A percentile compares a stretch with the other conserved stretches of the same genome.
Evolutionary conservation across 2,113 vertebrate species (phyloP).

Genomic region (Seriola quinqueradiata): DNA sequence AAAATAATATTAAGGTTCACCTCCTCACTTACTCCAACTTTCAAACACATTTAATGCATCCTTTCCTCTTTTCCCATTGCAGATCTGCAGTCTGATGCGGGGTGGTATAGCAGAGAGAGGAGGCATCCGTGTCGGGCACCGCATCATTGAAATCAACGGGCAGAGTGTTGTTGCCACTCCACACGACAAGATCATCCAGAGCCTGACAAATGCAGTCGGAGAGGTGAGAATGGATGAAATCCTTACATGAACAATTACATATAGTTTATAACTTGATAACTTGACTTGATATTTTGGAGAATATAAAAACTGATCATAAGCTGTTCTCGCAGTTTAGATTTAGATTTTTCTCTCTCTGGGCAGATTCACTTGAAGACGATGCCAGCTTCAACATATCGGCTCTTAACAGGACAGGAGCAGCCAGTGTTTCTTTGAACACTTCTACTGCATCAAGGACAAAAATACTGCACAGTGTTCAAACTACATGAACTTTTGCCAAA

Average conservation of each 20-base stretch:
- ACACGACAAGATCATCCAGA: constrained; percentile 93
- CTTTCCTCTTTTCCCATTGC: not conserved
- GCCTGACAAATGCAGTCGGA: constrained; percentile 89
- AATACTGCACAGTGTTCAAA: constrained; percentile 47
- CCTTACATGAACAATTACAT: not conserved
- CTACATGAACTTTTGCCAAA: constrained; percentile 60
- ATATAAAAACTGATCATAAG: not conserved
- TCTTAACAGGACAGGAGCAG: constrained; percentile 96
- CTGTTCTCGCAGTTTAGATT: not conserved
- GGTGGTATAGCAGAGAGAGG: constrained; percentile 96
- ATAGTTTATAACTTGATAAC: not conserved
- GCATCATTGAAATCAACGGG: constrained; percentile 98
- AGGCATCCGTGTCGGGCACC: constrained; percentile 94
- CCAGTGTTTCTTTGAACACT: constrained; percentile 89
- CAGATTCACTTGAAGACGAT: constrained; percentile 98
- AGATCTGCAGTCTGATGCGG: constrained; percentile 98
- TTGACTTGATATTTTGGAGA: too few relatives aligned
- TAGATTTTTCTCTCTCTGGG: not conserved
- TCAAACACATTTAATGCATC: not conserved
- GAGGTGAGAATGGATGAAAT: constrained; percentile 84
- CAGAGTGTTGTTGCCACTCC: constrained; percentile 95
- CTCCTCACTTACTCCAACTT: not conserved
- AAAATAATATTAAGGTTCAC: not conserved
- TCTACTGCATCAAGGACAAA: constrained; percentile 31
- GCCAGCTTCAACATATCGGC: constrained; percentile 94